Conservation (phyloP, 2,888 invertebrate genomes). For the Netelia virgata region DNA sequence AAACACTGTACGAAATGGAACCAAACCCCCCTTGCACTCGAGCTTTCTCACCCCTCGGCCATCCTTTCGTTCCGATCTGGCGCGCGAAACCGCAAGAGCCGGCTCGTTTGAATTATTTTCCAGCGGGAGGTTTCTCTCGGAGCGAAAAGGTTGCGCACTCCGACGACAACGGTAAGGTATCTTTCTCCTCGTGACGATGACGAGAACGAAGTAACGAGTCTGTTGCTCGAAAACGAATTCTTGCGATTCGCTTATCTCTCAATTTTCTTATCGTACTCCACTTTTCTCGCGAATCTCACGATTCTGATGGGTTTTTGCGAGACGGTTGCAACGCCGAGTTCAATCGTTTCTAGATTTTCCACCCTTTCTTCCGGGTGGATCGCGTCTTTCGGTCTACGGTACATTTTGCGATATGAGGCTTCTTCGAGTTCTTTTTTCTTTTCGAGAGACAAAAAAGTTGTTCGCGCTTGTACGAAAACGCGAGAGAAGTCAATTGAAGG, state of each 20-base stretch:
- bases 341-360: slow-evolving; percentile 28
- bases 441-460: slow-evolving; percentile 35
- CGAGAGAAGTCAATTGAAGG: slow-evolving; percentile 35
- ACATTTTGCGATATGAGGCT: slow-evolving; percentile 17
- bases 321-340: slow-evolving; percentile 6
- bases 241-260: not conserved
- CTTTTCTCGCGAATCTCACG: not conserved
- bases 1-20: slow-evolving; percentile 36
- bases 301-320: slow-evolving; percentile 1
- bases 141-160: not conserved
- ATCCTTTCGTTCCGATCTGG: slow-evolving; percentile 8
- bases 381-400: not conserved
- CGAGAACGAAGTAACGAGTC: not conserved
- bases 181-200: not conserved
- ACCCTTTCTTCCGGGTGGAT: not conserved
- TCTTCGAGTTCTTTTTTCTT: not conserved
- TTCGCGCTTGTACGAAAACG: slow-evolving; percentile 19
- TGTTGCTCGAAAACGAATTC: slow-evolving; percentile 13
- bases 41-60: slow-evolving; percentile 31
- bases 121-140: not conserved
- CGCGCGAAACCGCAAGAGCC: slow-evolving; percentile 6
- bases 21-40: not conserved
- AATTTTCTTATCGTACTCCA: slow-evolving; percentile 11
- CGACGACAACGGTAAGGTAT: not conserved
- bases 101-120: slow-evolving; percentile 20